Conservation (phyloP, 2,797 vertebrate species). For the Rousettus madagascariensis region DNA sequence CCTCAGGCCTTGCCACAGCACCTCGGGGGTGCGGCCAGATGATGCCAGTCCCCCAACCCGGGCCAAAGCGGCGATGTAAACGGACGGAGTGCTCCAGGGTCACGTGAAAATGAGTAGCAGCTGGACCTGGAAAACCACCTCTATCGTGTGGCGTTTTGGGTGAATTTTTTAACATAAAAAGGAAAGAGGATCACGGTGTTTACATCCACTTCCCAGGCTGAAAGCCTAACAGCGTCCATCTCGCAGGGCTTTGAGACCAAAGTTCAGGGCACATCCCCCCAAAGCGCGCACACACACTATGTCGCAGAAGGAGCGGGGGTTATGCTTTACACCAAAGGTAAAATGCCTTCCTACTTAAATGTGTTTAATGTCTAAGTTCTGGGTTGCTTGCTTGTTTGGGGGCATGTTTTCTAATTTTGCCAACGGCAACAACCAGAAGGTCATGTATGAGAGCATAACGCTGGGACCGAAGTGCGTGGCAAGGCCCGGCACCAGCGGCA, state of each 20-base stretch:
- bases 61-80: neutral
- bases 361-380: neutral
- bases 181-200: neutral
- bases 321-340: neutral
- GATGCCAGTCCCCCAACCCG: neutral
- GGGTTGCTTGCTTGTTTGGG: neutral
- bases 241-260: neutral
- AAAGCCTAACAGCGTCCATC: neutral
- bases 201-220: neutral
- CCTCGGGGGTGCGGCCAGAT: neutral
- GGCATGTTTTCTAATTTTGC: neutral
- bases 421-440: neutral
- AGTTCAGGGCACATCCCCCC: neutral
- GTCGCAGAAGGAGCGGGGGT: neutral
- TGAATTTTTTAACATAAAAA: neutral
- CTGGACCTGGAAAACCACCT: neutral
- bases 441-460: neutral
- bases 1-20: neutral
- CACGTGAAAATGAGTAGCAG: fast-evolving
- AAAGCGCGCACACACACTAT: neutral
- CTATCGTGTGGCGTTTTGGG: neutral
- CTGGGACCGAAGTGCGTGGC: neutral
- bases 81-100: neutral
- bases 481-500: neutral
- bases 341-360: neutral